Evolutionary conservation across 1,140 invertebrate species (phyloP), one percentile per base, ranked within the genome.

Genomic region (Papilio helenus): DNA sequence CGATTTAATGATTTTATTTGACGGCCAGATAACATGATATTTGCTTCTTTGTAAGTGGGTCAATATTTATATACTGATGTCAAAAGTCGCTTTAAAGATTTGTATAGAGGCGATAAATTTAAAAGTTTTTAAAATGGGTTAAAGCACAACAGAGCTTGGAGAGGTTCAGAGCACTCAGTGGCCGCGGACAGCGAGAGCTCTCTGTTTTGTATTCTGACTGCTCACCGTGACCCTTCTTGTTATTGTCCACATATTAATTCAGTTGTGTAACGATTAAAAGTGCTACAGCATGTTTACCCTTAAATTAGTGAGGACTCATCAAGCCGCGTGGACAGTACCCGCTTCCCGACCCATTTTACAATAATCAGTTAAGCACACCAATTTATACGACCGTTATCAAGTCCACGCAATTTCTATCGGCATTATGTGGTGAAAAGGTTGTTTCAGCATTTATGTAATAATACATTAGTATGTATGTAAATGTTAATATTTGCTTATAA

Each of bases 361-460:
- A 73, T 46, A 42, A 73, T 49, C 72, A 49, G 72, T 73, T 73
- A 49, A 73, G 72, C 72, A 73, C 42, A 74, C 72, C 72, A 74
- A 74, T 74, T 74, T 74, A 74, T 74, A 29, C 10, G 46, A 7
- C 72, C 46, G 72, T 74, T 49, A 74, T 74, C 72, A 51, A 49
- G 42, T 73, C 9, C n/a, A 51, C 12, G 44, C 44, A 26, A 23
- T 51, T 46, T 74, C 46, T 16, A 14, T 46, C 16, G 58, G 2
- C 20, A 23, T 61, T 9, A 14, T 23, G 9, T 20, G 10, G 23
- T 23, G 23, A 2, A 61, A 23, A 61, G 58, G 20, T 26, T 61
- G 23, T 8, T 61, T 61, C 10, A 23, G 61, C 14, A 55, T 9
- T n/a, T 55, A 55, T 20, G 51, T 55, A 55, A 55, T 55, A n/a